Percentiles rank a stretch among this genome's conserved stretches.
These are phyloP conservation scores for Silurus glanis DNA, from an alignment of 2,113 vertebrate species.

Conservation along the genomic window DNA sequence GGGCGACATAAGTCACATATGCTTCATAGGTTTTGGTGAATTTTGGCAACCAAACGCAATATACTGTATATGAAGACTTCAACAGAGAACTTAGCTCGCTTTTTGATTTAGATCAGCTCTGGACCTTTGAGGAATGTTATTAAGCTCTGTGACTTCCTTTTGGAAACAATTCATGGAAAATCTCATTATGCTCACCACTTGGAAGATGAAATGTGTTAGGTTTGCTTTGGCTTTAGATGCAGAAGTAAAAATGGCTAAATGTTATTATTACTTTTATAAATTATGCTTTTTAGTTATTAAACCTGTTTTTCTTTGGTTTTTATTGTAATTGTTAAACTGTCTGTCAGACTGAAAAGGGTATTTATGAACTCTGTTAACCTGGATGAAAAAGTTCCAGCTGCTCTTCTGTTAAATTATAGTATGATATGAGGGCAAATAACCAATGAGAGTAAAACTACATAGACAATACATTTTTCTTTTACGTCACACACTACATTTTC, in stretches of 20 bases:
- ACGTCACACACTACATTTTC: neutral
- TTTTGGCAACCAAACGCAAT: conserved; percentile 43
- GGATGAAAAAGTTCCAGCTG: neutral
- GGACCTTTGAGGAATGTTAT: neutral
- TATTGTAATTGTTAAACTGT: neutral
- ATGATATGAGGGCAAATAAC: neutral
- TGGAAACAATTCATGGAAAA: neutral
- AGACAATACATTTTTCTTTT: neutral
- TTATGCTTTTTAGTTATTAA: neutral
- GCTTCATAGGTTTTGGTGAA: conserved; percentile 23
- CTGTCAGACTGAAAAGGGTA: neutral
- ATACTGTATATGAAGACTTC: neutral
- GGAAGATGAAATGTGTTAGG: neutral
- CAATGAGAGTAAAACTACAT: neutral
- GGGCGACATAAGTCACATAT: conserved; percentile 19
- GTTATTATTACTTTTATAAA: neutral
- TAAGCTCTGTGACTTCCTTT: neutral
- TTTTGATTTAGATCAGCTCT: neutral
- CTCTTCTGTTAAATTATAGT: neutral
- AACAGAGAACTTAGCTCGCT: neutral
- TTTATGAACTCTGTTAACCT: neutral
- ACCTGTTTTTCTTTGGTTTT: neutral
- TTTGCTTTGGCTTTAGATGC: neutral
- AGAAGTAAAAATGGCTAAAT: neutral
- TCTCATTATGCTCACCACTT: neutral